A percentile compares a stretch with the other conserved stretches of the same genome.
Conservation (phyloP, 2,113 vertebrate genomes). For the Hucho hucho region DNA sequence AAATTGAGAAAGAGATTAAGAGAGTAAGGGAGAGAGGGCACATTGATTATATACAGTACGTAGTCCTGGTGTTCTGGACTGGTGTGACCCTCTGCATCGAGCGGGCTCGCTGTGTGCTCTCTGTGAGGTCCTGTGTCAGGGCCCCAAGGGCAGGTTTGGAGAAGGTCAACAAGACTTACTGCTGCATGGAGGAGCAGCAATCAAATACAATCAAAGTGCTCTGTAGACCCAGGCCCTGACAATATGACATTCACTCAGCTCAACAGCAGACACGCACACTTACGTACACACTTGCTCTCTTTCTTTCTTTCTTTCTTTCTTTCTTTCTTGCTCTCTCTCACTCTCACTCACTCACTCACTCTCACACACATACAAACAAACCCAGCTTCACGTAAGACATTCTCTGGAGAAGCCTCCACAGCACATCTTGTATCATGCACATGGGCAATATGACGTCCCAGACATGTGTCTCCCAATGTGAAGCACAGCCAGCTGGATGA, state of each 20-base stretch:
- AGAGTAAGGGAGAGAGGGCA: constrained; percentile 2
- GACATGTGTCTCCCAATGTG: neutral
- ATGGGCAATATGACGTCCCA: constrained; percentile 1
- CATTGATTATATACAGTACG: neutral
- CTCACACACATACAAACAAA: too few species aligned
- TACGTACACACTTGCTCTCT: neutral
- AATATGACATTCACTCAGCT: neutral
- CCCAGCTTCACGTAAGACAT: too few species aligned
- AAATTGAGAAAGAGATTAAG: neutral
- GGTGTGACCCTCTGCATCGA: neutral
- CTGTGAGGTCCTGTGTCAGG: neutral
- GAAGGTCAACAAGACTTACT: constrained; percentile 8
- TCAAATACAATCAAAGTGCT: neutral
- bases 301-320: too few species aligned
- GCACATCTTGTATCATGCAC: neutral
- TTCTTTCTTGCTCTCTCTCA: too few species aligned
- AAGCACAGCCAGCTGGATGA: constrained; percentile 7
- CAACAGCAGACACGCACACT: neutral
- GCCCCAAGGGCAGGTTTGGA: neutral
- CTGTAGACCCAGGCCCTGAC: neutral
- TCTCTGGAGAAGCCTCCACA: neutral
- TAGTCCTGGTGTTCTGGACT: neutral
- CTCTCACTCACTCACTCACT: too few species aligned
- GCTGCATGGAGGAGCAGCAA: neutral
- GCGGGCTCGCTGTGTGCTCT: neutral